Evolutionary conservation across 1,140 invertebrate species (phyloP).

Genomic region (Brachionus calyciflorus): DNA sequence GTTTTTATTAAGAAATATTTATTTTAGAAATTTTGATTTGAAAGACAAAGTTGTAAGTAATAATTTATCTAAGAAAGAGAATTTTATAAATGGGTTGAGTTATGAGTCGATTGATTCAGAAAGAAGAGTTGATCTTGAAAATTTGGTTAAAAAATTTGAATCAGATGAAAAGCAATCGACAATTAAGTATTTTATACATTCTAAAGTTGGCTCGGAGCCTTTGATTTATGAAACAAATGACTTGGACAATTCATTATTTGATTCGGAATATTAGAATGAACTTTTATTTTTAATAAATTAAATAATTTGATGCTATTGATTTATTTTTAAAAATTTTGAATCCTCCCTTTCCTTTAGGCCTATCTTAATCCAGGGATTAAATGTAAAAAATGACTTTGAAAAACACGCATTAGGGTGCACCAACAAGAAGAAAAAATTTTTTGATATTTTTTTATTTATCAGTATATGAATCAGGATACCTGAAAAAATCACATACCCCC

Average conservation of each 20-base stretch:
- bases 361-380: too few species aligned
- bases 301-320: too few species aligned
- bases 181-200: slow-evolving; percentile 41
- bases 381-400: too few species aligned
- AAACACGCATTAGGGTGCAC: too few species aligned
- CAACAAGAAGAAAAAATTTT: too few species aligned
- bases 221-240: background rate
- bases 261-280: too few species aligned
- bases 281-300: too few species aligned
- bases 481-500: too few species aligned
- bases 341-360: too few species aligned
- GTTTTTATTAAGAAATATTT: background rate
- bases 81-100: background rate
- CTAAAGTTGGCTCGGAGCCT: slow-evolving; percentile 26
- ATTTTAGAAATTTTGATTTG: background rate
- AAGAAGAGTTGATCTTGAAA: background rate
- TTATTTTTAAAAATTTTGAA: too few species aligned
- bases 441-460: too few species aligned
- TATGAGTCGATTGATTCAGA: background rate
- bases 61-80: background rate
- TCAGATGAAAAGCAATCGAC: background rate
- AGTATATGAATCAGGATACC: too few species aligned
- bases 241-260: background rate
- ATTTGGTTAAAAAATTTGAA: background rate
- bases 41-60: background rate